Evolutionary conservation across 1,140 invertebrate genomes (phyloP).

Genomic region (Neodiprion fabricii): DNA sequence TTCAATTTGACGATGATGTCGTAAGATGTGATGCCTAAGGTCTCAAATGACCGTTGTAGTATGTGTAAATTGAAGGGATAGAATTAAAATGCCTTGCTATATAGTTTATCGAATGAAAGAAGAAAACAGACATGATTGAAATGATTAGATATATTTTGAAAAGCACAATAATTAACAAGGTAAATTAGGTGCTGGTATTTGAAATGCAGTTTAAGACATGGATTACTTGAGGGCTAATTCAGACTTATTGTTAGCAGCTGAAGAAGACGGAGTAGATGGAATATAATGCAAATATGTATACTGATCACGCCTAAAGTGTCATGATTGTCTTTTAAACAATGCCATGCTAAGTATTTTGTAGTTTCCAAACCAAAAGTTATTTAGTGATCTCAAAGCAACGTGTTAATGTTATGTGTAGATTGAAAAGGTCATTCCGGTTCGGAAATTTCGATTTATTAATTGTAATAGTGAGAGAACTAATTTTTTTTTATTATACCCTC

Average conservation of each 20-base stretch:
- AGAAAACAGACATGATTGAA: neutral
- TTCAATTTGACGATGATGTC: constrained; percentile 35
- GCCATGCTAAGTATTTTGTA: no score
- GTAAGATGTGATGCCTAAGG: constrained; percentile 27
- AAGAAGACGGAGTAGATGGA: neutral
- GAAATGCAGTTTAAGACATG: neutral
- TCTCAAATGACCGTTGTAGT: neutral
- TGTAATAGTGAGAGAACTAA: no score
- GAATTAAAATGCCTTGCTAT: neutral
- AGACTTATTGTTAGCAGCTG: neutral
- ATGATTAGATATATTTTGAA: no score
- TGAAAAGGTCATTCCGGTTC: no score
- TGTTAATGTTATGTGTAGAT: no score
- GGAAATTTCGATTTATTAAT: no score
- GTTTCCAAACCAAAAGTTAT: no score
- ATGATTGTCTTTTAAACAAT: no score
- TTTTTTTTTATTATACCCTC: no score
- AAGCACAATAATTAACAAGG: neutral
- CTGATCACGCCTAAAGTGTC: neutral
- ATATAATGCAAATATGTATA: neutral
- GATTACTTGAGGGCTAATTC: neutral
- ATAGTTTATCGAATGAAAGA: neutral
- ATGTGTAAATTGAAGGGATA: neutral
- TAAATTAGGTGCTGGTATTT: neutral
- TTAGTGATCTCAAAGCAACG: no score